These are phyloP conservation scores for Trachurus trachurus DNA, from an alignment of 2,797 vertebrate genomes.

Conservation along the genomic window DNA sequence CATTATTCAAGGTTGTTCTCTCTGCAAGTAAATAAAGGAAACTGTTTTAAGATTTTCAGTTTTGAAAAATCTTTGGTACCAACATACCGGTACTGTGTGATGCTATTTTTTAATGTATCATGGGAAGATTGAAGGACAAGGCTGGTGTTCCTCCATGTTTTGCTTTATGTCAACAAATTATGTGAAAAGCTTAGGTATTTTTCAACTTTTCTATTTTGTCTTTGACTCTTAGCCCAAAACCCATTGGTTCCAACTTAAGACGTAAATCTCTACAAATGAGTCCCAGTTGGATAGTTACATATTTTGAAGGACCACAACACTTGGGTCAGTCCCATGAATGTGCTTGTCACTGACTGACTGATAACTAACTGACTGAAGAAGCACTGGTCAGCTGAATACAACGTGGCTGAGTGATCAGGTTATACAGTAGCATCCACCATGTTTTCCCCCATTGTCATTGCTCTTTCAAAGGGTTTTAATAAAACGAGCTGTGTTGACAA, in stretches of 20 bases:
- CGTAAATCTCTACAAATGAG: neutral
- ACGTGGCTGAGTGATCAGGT: too few species aligned
- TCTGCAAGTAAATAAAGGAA: neutral
- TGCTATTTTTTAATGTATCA: neutral
- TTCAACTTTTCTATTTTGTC: neutral
- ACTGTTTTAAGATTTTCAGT: neutral
- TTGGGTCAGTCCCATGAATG: too few species aligned
- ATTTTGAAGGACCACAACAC: neutral
- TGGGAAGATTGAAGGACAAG: neutral
- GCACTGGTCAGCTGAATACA: too few species aligned
- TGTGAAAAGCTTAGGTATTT: too few species aligned
- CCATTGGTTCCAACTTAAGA: neutral
- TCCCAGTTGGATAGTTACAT: neutral
- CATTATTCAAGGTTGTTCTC: conserved; percentile 18
- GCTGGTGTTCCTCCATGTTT: neutral
- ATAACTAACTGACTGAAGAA: too few species aligned
- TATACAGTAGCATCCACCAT: too few species aligned
- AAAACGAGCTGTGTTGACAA: too few species aligned
- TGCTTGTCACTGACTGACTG: too few species aligned
- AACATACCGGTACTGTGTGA: neutral
- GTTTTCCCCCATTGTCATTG: too few species aligned
- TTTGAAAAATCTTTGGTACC: neutral
- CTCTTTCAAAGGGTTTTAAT: too few species aligned
- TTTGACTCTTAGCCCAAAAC: neutral
- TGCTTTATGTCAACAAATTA: neutral